phyloP scores from a whole-genome alignment of 2,113 vertebrate species.

The Heterochromis multidens region DNA sequence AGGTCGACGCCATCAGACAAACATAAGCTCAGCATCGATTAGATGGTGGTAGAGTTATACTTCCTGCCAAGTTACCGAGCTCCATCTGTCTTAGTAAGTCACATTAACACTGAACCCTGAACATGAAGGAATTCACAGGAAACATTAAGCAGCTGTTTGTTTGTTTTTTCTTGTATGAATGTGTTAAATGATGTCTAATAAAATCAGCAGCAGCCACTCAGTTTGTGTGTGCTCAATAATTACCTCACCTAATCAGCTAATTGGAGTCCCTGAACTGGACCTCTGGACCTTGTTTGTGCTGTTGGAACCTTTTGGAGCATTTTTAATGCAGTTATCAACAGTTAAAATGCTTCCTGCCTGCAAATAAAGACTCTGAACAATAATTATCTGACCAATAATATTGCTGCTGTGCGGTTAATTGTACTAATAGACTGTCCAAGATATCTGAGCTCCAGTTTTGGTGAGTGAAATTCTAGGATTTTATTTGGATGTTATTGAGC shows the following conservation, averaged over 20 bases:
- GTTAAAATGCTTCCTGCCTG: no score
- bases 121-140: background rate
- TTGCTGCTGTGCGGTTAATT: background rate
- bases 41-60: background rate
- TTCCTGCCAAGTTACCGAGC: background rate
- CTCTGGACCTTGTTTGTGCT: background rate
- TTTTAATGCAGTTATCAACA: no score
- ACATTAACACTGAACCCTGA: background rate
- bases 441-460: background rate
- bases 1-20: background rate
- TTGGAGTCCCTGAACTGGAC: background rate
- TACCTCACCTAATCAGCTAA: background rate
- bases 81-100: background rate
- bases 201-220: no score
- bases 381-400: background rate
- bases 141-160: background rate
- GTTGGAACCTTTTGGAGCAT: background rate
- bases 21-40: background rate
- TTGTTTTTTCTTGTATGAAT: background rate
- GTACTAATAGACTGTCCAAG: background rate
- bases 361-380: no score
- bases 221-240: background rate
- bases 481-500: background rate
- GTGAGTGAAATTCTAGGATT: background rate
- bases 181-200: background rate